A percentile compares a stretch with the other conserved stretches of the same genome.
These are phyloP conservation scores for Gnathonemus echidnorhynchus DNA, from an alignment of 2,113 vertebrate genomes.

Conservation along the genomic window DNA sequence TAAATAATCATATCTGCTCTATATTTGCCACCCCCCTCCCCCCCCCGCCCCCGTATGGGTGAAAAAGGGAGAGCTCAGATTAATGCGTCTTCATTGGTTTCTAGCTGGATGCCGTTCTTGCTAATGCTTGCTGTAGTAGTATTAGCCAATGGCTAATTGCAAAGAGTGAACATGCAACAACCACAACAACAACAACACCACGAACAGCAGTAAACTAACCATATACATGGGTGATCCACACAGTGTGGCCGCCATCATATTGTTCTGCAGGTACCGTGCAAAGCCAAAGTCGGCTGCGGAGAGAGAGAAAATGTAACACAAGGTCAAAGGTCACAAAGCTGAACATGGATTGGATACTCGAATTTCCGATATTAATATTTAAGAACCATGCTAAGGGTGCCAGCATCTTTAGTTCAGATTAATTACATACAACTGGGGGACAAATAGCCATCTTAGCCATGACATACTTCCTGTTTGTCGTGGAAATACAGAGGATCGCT, in stretches of 20 bases:
- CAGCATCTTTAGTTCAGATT: neutral
- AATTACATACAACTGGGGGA: neutral
- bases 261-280: conserved; percentile 86
- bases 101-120: neutral
- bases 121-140: neutral
- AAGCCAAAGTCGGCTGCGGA: conserved; percentile 89
- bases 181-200: neutral
- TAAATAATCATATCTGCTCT: conserved; percentile 24
- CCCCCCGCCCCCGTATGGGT: neutral
- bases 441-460: neutral
- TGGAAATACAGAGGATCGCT: neutral
- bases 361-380: neutral
- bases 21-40: neutral
- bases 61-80: neutral
- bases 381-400: neutral
- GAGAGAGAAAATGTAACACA: conserved; percentile 12
- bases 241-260: conserved; percentile 89
- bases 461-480: neutral
- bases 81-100: neutral
- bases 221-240: conserved; percentile 98
- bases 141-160: neutral
- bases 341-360: neutral
- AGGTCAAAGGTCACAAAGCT: neutral
- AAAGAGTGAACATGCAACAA: neutral
- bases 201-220: conserved; percentile 58